phyloP scores from a whole-genome alignment of 1,140 invertebrate species.

The Lamellibrachia luymesi region DNA sequence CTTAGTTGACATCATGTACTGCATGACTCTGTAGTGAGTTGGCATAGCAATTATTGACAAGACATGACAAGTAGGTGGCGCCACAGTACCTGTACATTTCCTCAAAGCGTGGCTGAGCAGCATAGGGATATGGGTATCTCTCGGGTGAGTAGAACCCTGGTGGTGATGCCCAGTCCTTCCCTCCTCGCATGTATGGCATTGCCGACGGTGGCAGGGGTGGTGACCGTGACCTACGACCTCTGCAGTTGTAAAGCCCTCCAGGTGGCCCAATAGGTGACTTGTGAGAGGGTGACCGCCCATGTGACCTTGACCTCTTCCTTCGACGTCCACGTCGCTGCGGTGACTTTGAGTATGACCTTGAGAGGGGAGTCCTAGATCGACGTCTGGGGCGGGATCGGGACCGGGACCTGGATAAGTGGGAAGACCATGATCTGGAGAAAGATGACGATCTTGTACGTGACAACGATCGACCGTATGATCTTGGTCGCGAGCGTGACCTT shows the following conservation, averaged over 20 bases:
- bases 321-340: background rate
- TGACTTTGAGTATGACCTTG: conserved; percentile 3
- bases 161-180: background rate
- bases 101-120: background rate
- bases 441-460: background rate
- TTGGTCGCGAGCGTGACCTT: conserved; percentile 7
- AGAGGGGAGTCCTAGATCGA: background rate
- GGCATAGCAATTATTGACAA: background rate
- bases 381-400: background rate
- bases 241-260: background rate
- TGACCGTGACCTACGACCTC: background rate
- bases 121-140: background rate
- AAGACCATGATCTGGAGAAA: background rate
- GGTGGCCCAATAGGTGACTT: background rate
- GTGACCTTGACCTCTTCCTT: background rate
- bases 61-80: background rate
- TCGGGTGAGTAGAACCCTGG: background rate
- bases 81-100: background rate
- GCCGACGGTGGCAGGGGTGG: too few species aligned
- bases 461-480: background rate
- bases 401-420: background rate
- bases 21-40: too few species aligned
- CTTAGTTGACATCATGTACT: too few species aligned
- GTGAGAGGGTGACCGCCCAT: background rate
- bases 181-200: background rate